Evolutionary conservation across 2,113 vertebrate genomes (phyloP).

Genomic region (Phrynosoma blainvillii): DNA sequence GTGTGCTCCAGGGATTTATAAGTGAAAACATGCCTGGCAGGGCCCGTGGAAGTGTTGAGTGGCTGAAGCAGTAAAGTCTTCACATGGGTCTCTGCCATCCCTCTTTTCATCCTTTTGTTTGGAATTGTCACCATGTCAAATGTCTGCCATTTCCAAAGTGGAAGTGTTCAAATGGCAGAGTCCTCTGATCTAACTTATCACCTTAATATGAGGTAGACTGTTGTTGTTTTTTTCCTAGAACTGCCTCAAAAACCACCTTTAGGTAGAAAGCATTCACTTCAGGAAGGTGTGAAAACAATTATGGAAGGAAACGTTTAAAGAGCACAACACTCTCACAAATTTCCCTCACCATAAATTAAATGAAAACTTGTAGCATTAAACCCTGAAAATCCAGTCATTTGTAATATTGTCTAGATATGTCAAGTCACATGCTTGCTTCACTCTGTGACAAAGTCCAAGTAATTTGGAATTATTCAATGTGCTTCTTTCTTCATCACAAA

Average conservation of each 20-base stretch:
- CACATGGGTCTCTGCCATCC: background rate
- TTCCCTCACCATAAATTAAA: background rate
- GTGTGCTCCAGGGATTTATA: slow-evolving; percentile 53
- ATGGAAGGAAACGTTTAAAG: background rate
- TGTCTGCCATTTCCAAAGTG: background rate
- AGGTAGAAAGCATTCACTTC: background rate
- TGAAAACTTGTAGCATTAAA: background rate
- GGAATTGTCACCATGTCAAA: background rate
- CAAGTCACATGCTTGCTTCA: background rate
- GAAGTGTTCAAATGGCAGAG: too few relatives aligned
- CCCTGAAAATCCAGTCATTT: background rate
- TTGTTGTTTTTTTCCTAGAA: background rate
- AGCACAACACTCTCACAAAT: background rate
- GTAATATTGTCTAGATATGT: background rate
- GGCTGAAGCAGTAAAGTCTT: background rate
- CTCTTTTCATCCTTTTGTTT: background rate
- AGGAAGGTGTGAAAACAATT: background rate
- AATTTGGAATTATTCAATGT: background rate
- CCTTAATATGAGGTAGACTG: background rate
- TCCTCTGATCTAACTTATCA: background rate
- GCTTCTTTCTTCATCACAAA: background rate
- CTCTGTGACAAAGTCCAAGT: background rate
- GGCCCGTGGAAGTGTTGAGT: background rate
- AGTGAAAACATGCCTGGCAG: slow-evolving; percentile 71
- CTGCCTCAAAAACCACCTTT: background rate